Conservation (phyloP, 1,140 invertebrate species). For the Brachionus rotundiformis region DNA sequence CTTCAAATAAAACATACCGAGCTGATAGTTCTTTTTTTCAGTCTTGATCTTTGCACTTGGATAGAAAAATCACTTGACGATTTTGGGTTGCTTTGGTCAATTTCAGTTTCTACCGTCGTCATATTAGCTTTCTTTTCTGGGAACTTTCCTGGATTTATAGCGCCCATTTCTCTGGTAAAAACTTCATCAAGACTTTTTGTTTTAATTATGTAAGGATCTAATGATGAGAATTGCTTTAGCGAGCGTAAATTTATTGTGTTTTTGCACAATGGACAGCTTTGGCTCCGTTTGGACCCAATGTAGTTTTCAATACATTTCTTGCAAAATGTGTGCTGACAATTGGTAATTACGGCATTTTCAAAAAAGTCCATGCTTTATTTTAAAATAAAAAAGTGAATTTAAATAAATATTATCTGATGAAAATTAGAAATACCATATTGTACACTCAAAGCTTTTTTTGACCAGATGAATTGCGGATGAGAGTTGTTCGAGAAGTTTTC, state of each 20-base stretch:
- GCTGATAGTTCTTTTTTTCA: background rate
- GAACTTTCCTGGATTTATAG: no score
- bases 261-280: conserved; percentile 45
- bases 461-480: background rate
- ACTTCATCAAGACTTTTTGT: conserved; percentile 29
- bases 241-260: background rate
- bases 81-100: background rate
- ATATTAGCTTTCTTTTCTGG: background rate
- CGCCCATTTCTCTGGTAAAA: background rate
- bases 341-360: conserved; percentile 24
- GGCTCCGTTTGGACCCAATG: conserved; percentile 22
- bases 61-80: background rate
- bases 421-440: conserved; percentile 36
- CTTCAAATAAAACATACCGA: background rate
- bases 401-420: background rate
- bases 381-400: background rate
- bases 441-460: conserved; percentile 47
- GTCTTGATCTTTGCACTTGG: background rate
- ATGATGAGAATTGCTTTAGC: background rate
- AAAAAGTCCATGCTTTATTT: conserved; percentile 25
- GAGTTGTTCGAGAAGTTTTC: background rate
- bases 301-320: conserved; percentile 39
- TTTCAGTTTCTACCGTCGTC: background rate
- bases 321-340: conserved; percentile 48
- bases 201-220: background rate